These are phyloP conservation scores for Acipenser ruthenus DNA, from an alignment of 2,797 vertebrate species.

Conservation along the genomic window DNA sequence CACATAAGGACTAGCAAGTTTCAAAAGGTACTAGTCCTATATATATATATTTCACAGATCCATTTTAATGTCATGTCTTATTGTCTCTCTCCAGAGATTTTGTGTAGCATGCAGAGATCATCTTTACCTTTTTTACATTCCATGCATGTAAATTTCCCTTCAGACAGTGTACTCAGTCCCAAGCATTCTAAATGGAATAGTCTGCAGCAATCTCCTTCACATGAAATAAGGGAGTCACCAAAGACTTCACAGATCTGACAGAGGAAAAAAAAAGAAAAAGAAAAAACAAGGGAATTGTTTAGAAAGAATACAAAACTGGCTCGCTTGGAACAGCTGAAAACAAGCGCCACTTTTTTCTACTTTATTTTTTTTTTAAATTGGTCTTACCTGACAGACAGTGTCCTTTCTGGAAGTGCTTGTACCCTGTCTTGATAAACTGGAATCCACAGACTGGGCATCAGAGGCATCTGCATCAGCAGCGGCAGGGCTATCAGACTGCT, in stretches of 20 bases:
- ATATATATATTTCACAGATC: too few species aligned
- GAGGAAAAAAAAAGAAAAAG: too few species aligned
- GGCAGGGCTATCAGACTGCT: conserved; percentile 83
- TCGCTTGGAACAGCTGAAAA: background rate
- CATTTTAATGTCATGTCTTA: too few species aligned
- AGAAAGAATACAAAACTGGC: too few species aligned
- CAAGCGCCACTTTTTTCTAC: background rate
- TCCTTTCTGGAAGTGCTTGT: conserved; percentile 73
- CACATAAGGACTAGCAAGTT: too few species aligned
- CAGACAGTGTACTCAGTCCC: conserved; percentile 59
- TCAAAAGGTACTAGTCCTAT: too few species aligned
- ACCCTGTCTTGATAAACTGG: conserved; percentile 81
- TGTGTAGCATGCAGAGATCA: background rate
- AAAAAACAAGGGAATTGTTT: too few species aligned
- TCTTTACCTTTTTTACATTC: conserved; percentile 87
- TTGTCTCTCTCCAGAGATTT: too few species aligned
- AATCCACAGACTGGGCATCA: conserved; percentile 89
- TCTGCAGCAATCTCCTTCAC: conserved; percentile 86
- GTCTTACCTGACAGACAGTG: conserved; percentile 86
- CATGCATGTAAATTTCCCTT: conserved; percentile 75
- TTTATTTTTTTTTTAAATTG: background rate
- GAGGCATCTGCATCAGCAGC: conserved; percentile 81
- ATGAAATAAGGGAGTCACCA: conserved; percentile 78
- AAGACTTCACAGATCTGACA: conserved; percentile 81
- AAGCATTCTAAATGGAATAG: conserved; percentile 89